Evolutionary conservation across 2,888 invertebrate species (phyloP).

Genomic region (Selenia dentaria): DNA sequence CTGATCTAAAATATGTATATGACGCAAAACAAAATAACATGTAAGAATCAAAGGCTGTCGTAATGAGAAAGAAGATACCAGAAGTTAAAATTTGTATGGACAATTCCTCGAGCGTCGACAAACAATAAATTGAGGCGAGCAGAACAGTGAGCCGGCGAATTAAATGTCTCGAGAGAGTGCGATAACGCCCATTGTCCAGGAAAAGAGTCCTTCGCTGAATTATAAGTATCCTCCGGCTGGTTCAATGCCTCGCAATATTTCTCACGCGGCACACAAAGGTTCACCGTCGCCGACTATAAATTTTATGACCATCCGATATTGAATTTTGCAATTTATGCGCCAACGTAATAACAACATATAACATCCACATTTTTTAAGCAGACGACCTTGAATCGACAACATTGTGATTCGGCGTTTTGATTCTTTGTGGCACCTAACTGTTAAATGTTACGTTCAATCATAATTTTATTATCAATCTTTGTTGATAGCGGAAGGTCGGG

Average conservation of each 20-base stretch:
- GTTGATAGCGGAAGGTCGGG: slow-evolving; percentile 42
- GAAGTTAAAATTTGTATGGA: background rate
- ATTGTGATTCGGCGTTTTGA: slow-evolving; percentile 36
- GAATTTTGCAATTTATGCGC: slow-evolving; percentile 66
- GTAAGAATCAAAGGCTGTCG: slow-evolving; percentile 6
- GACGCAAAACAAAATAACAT: slow-evolving; percentile 35
- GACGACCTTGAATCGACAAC: slow-evolving; percentile 50
- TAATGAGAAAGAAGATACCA: slow-evolving; percentile 7
- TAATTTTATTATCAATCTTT: slow-evolving; percentile 38
- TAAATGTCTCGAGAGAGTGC: slow-evolving; percentile 20
- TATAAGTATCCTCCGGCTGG: slow-evolving; percentile 55
- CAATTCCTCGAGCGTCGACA: slow-evolving; percentile 16
- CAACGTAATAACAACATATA: slow-evolving; percentile 50
- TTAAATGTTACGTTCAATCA: slow-evolving; percentile 40
- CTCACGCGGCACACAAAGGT: slow-evolving; percentile 61
- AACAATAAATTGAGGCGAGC: slow-evolving; percentile 22
- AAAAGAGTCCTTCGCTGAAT: slow-evolving; percentile 63
- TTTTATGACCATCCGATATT: slow-evolving; percentile 69
- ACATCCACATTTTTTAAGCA: slow-evolving; percentile 43
- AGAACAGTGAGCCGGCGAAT: slow-evolving; percentile 18
- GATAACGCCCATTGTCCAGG: slow-evolving; percentile 48
- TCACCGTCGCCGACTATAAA: slow-evolving; percentile 64
- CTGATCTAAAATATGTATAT: slow-evolving; percentile 40
- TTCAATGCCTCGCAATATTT: slow-evolving; percentile 62
- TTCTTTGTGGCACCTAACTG: slow-evolving; percentile 36